Conservation (phyloP, 1,140 invertebrate species). For the Brachionus koreanus region DNA sequence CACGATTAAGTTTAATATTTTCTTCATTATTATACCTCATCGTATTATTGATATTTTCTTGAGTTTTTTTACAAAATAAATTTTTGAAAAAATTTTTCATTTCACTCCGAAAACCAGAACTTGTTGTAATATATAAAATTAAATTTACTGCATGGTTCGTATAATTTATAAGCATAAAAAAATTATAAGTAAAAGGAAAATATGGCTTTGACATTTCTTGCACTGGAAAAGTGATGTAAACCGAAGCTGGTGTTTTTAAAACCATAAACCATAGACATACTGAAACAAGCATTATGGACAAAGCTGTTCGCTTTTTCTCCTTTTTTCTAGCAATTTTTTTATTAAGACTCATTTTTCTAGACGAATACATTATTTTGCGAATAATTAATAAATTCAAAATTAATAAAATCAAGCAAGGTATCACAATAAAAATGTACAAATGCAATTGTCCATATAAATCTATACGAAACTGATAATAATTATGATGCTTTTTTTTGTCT, state of each 20-base stretch:
- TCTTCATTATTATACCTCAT: neutral
- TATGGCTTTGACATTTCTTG: slow-evolving; percentile 36
- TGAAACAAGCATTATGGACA: slow-evolving; percentile 35
- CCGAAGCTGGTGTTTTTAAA: slow-evolving; percentile 35
- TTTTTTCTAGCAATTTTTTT: slow-evolving; percentile 1
- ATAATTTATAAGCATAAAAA: slow-evolving; percentile 37
- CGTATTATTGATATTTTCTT: neutral
- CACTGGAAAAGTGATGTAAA: slow-evolving; percentile 38
- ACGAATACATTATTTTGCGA: neutral
- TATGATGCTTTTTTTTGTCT: neutral
- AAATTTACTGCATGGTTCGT: slow-evolving; percentile 43
- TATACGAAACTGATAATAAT: slow-evolving; percentile 17
- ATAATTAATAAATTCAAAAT: slow-evolving; percentile 26
- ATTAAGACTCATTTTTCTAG: neutral
- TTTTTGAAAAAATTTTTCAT: slow-evolving; percentile 1
- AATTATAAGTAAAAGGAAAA: slow-evolving; percentile 36
- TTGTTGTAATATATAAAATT: slow-evolving; percentile 16
- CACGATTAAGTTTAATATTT: neutral
- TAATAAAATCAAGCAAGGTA: slow-evolving; percentile 37
- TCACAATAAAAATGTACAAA: slow-evolving; percentile 35
- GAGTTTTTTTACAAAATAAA: neutral
- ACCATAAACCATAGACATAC: slow-evolving; percentile 42
- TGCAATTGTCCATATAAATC: slow-evolving; percentile 27
- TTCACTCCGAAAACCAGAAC: neutral
- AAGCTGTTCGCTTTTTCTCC: slow-evolving; percentile 18